phyloP scores from a whole-genome alignment of 2,888 invertebrate genomes.

The Drosophila subsilvestris region DNA sequence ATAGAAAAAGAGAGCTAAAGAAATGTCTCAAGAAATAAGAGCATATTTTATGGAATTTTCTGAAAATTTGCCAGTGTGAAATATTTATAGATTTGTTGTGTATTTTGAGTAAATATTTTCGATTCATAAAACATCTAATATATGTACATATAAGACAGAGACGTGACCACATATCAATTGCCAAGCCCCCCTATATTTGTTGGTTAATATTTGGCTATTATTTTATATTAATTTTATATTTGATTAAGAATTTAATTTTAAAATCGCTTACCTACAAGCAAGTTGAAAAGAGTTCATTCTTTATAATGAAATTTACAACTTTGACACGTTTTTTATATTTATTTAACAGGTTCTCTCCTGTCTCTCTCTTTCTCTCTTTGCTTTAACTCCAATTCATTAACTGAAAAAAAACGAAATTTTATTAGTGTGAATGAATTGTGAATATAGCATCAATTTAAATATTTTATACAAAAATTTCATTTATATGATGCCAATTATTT shows the following conservation, averaged over 20 bases:
- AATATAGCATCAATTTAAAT: background rate
- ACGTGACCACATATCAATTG: background rate
- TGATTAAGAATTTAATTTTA: background rate
- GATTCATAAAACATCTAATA: conserved; percentile 24
- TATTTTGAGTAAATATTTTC: background rate
- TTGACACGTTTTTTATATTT: conserved; percentile 11
- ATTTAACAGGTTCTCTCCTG: conserved; percentile 12
- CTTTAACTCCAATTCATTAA: conserved; percentile 18
- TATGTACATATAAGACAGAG: background rate
- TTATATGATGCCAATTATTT: background rate
- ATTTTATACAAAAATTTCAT: conserved; percentile 2
- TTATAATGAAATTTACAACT: conserved; percentile 6
- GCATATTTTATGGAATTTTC: conserved; percentile 17
- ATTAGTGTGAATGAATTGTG: conserved; percentile 17
- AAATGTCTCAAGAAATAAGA: conserved; percentile 10
- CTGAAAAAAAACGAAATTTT: conserved; percentile 21
- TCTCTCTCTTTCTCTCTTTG: conserved; percentile 20
- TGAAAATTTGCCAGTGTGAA: conserved; percentile 5
- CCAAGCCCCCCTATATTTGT: conserved; percentile 20
- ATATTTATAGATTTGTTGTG: conserved; percentile 29
- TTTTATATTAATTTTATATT: background rate
- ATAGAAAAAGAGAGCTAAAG: background rate
- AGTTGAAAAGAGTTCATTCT: conserved; percentile 16
- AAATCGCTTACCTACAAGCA: background rate
- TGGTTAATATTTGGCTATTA: background rate